Evolutionary conservation across 2,797 vertebrate species (phyloP).

Genomic region (Tokudaia tokunoshimensis): DNA sequence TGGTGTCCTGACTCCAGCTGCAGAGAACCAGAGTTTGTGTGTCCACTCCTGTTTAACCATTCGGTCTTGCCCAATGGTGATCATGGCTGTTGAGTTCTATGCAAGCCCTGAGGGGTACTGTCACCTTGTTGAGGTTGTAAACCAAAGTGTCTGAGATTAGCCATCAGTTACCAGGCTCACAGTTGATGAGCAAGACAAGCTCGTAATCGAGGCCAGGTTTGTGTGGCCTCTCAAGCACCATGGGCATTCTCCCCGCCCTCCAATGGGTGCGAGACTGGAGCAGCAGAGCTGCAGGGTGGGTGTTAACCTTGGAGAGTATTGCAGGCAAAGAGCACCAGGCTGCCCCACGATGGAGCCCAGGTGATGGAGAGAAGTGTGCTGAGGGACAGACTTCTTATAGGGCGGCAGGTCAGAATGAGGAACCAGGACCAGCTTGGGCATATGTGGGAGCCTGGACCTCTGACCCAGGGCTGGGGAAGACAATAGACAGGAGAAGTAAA

Average conservation of each 20-base stretch:
- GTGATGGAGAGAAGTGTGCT: background rate
- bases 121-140: background rate
- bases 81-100: rapidly evolving
- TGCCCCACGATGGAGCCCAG: background rate
- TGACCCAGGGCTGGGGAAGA: background rate
- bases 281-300: no score
- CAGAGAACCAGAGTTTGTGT: rapidly evolving
- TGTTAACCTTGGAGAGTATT: background rate
- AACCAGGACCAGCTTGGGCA: background rate
- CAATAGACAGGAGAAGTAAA: background rate
- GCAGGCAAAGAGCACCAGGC: background rate
- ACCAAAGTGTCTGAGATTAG: background rate
- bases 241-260: background rate
- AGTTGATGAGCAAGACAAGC: background rate
- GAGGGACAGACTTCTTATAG: background rate
- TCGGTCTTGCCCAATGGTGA: background rate
- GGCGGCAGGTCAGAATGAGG: background rate
- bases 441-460: background rate
- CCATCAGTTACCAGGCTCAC: background rate
- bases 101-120: background rate
- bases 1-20: rapidly evolving
- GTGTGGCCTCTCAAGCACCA: no score
- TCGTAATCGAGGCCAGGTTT: no score
- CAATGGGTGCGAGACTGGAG: no score
- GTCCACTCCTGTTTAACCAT: background rate